A percentile compares a stretch with the other conserved stretches of the same genome.
phyloP scores from a whole-genome alignment of 1,140 invertebrate species.

The Conus ventricosus region DNA sequence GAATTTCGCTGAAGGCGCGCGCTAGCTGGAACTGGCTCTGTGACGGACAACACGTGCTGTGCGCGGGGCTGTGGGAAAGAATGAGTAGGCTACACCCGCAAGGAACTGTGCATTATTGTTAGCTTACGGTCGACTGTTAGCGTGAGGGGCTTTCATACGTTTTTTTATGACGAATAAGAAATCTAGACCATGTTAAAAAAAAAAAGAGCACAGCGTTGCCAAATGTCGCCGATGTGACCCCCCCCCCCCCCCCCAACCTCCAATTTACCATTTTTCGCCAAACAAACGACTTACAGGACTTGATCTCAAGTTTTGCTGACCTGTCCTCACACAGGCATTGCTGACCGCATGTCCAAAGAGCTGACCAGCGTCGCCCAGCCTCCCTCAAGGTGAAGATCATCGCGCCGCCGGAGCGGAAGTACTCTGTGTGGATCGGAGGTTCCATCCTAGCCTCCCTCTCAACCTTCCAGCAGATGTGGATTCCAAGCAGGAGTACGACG shows the following conservation, averaged over 20 bases:
- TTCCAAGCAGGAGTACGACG: constrained; percentile 86
- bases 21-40: too few species aligned
- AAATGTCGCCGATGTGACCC: neutral
- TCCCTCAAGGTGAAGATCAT: constrained; percentile 88
- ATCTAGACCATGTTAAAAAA: too few species aligned
- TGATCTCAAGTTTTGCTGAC: neutral
- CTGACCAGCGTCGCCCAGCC: constrained; percentile 83
- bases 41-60: too few species aligned
- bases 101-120: too few species aligned
- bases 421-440: constrained; percentile 70
- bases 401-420: constrained; percentile 75
- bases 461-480: constrained; percentile 81
- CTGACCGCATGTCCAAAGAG: constrained; percentile 79
- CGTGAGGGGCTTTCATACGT: too few species aligned
- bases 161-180: too few species aligned
- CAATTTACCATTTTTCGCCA: neutral
- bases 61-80: too few species aligned
- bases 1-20: too few species aligned
- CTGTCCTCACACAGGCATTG: constrained; percentile 11
- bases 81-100: too few species aligned
- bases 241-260: neutral
- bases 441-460: constrained; percentile 80
- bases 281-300: neutral
- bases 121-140: too few species aligned
- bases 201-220: neutral